Conservation (phyloP, 2,888 invertebrate species). For the Idaea aversata region DNA sequence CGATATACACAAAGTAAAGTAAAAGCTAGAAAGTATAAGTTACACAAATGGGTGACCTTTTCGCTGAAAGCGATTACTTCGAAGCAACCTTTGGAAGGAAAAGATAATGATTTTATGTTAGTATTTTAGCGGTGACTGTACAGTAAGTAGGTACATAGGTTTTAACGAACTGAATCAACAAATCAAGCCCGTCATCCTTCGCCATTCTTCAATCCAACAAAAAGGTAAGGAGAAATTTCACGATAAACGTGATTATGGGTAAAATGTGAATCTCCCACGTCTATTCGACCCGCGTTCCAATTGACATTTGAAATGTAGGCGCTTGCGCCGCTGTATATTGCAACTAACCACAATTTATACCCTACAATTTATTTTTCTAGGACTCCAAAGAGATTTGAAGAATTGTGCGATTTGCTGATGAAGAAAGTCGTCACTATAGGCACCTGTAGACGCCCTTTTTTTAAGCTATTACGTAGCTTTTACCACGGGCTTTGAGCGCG, state of each 20-base stretch:
- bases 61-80: too few species aligned
- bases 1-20: too few species aligned
- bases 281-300: slow-evolving; percentile 50
- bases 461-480: too few species aligned
- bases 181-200: slow-evolving; percentile 15
- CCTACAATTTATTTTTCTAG: background rate
- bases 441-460: too few species aligned
- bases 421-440: too few species aligned
- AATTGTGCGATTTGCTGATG: background rate
- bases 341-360: background rate
- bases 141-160: slow-evolving; percentile 6
- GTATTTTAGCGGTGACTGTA: slow-evolving; percentile 15
- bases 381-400: background rate
- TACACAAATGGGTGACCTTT: too few species aligned
- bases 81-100: too few species aligned
- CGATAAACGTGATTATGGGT: slow-evolving; percentile 29
- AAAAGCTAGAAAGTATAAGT: too few species aligned
- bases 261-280: slow-evolving; percentile 68
- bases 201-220: background rate
- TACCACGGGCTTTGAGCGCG: too few species aligned
- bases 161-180: slow-evolving; percentile 27
- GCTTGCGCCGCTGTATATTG: background rate
- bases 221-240: slow-evolving; percentile 17
- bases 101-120: too few species aligned
- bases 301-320: slow-evolving; percentile 67